A percentile compares a stretch with the other conserved stretches of the same genome.
Conservation (phyloP, 2,113 vertebrate species). For the Ammospiza caudacuta region DNA sequence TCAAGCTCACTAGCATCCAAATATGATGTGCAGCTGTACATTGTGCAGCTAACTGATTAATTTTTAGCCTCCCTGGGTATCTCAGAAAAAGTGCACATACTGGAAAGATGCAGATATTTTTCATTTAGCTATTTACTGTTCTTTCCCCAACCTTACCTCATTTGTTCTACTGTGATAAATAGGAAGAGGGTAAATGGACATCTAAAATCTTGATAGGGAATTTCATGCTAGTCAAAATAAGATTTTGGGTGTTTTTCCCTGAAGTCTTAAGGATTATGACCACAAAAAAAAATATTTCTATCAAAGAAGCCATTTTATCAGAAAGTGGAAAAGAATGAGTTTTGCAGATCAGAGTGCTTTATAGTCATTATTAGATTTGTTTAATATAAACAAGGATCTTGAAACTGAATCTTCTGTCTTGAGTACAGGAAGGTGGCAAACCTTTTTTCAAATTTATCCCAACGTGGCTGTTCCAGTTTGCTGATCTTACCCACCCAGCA, state of each 20-base stretch:
- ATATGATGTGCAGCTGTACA: not conserved
- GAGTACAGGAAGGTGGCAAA: not conserved
- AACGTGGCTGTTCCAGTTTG: not conserved
- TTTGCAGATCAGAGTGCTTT: not conserved
- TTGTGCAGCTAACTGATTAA: not conserved
- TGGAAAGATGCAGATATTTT: slow-evolving; percentile 2
- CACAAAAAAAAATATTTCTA: not conserved
- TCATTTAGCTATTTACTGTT: not conserved
- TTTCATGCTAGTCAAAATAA: not conserved
- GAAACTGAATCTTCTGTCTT: not conserved
- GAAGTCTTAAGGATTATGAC: not conserved
- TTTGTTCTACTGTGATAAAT: slow-evolving; percentile 19
- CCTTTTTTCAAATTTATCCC: not conserved
- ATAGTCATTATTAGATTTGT: not conserved
- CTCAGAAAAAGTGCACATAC: not conserved
- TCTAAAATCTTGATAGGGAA: not conserved
- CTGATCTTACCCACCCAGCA: not conserved
- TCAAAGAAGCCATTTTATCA: not conserved
- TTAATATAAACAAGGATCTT: not conserved
- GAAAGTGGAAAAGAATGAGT: not conserved
- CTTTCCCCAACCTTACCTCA: not conserved
- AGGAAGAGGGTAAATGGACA: not conserved
- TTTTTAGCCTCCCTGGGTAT: not conserved
- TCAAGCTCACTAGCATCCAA: not conserved
- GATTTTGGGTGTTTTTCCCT: not conserved